These are phyloP conservation scores for Oreotrochilus melanogaster DNA, from an alignment of 2,113 vertebrate species.

Conservation along the genomic window DNA sequence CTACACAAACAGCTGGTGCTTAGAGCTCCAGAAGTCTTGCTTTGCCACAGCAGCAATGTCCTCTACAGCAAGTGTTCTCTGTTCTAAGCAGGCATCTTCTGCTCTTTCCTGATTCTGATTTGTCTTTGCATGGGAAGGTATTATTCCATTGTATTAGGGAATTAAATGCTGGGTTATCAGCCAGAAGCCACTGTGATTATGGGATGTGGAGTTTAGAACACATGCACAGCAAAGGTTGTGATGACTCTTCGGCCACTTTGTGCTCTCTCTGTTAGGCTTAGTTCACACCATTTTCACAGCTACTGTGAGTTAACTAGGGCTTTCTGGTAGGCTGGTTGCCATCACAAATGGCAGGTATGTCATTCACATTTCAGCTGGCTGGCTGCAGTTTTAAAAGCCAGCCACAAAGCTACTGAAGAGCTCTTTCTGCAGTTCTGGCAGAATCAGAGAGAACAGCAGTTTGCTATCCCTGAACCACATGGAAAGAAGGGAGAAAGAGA, in stretches of 20 bases:
- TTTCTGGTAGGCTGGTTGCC: not conserved
- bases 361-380: not conserved
- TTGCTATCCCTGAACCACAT: not conserved
- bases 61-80: not conserved
- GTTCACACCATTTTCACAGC: not conserved
- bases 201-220: not conserved
- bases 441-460: conserved; percentile 14
- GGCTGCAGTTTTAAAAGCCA: not conserved
- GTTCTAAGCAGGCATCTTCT: not conserved
- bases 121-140: not conserved
- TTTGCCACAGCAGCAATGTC: not conserved
- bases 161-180: not conserved
- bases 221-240: not conserved
- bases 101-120: not conserved
- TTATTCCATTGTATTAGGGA: not conserved
- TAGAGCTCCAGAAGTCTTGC: not conserved
- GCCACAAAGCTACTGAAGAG: conserved; percentile 22
- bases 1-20: conserved; percentile 7
- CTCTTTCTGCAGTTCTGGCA: conserved; percentile 29
- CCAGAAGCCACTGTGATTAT: not conserved
- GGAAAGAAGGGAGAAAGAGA: conserved; percentile 2
- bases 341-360: not conserved
- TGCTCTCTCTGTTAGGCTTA: not conserved
- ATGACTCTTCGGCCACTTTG: not conserved
- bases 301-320: not conserved